Evolutionary conservation across 1,140 invertebrate genomes (phyloP).

Genomic region (Pogonomyrmex barbatus): DNA sequence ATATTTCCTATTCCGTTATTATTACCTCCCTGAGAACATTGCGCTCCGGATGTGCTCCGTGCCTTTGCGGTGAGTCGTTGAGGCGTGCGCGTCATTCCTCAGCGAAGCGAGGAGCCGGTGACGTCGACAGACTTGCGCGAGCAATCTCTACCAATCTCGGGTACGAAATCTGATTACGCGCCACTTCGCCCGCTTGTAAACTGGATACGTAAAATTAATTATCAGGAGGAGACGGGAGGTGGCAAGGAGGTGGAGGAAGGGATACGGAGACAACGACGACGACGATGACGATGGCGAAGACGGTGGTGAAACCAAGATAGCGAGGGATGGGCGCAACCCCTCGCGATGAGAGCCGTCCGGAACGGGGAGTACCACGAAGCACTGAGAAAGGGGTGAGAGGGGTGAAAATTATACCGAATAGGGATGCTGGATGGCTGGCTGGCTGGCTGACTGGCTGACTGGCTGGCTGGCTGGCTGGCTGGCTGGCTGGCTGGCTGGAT

Average conservation of each 20-base stretch:
- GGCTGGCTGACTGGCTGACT: constrained; percentile 65
- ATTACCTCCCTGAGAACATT: constrained; percentile 33
- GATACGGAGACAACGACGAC: constrained; percentile 29
- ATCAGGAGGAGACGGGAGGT: constrained; percentile 71
- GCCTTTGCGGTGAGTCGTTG: constrained; percentile 53
- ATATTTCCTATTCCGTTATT: constrained; percentile 54
- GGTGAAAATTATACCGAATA: constrained; percentile 80
- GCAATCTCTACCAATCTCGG: constrained; percentile 83
- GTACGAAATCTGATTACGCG: constrained; percentile 82
- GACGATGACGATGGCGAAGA: constrained; percentile 35
- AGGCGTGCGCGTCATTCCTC: constrained; percentile 43
- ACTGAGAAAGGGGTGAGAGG: constrained; percentile 26
- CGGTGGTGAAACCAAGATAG: constrained; percentile 44
- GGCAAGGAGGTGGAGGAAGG: constrained; percentile 2
- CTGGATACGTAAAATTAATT: constrained; percentile 86
- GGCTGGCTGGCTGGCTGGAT: constrained; percentile 64
- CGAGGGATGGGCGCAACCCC: constrained; percentile 24
- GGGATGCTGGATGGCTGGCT: constrained; percentile 70
- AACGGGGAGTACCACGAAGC: constrained; percentile 51
- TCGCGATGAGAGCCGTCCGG: constrained; percentile 38
- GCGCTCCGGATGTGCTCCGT: constrained; percentile 33
- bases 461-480: constrained; percentile 68
- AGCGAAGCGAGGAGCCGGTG: constrained; percentile 44
- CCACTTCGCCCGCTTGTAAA: constrained; percentile 82
- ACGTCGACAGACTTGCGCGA: constrained; percentile 67